Evolutionary conservation across 2,113 vertebrate species (phyloP).

Genomic region (Xenopus laevis): DNA sequence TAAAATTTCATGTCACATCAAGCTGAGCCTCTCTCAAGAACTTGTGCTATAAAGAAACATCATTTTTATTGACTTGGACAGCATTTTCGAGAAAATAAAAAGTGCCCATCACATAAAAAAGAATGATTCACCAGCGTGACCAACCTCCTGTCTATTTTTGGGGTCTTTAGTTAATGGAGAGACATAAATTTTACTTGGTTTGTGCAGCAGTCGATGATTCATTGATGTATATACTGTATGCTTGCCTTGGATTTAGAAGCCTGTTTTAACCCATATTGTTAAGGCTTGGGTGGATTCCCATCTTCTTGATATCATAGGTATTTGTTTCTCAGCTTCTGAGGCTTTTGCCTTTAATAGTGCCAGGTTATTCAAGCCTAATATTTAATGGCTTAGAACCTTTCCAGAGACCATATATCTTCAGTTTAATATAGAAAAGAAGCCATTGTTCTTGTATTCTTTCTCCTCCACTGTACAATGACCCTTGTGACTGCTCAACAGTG

Average conservation of each 20-base stretch:
- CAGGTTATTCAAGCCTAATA: slow-evolving; percentile 47
- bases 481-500: slow-evolving; percentile 1
- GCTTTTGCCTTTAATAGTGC: slow-evolving; percentile 53
- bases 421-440: too few relatives aligned
- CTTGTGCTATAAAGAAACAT: slow-evolving; percentile 68
- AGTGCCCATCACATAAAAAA: not conserved
- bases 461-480: slow-evolving; percentile 7
- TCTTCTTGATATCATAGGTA: slow-evolving; percentile 39
- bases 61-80: slow-evolving; percentile 69
- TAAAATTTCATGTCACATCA: too few relatives aligned
- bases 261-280: slow-evolving; percentile 48
- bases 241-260: slow-evolving; percentile 53
- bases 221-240: slow-evolving; percentile 54
- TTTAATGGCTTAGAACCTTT: not conserved
- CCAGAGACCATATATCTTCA: not conserved
- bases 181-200: slow-evolving; percentile 62
- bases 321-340: slow-evolving; percentile 47
- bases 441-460: too few relatives aligned
- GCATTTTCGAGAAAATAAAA: slow-evolving; percentile 44
- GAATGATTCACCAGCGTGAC: too few relatives aligned
- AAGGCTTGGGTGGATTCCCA: slow-evolving; percentile 52
- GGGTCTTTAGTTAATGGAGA: slow-evolving; percentile 58
- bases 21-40: slow-evolving; percentile 54
- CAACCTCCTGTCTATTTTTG: slow-evolving; percentile 35
- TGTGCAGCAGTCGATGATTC: slow-evolving; percentile 56